Conservation (phyloP, 1,140 invertebrate species). For the Watersipora subatra region DNA sequence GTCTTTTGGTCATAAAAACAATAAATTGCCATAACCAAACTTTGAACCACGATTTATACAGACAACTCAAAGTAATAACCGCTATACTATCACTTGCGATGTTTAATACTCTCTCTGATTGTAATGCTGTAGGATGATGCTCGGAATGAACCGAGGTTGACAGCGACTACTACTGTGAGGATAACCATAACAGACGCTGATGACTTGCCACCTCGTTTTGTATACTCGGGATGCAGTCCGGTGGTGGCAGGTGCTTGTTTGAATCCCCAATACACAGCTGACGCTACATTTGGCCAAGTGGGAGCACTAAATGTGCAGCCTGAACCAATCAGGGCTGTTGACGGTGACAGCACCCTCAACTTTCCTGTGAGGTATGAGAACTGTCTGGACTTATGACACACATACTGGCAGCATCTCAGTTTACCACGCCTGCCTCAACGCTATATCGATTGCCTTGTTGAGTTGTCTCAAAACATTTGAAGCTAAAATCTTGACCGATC, state of each 20-base stretch:
- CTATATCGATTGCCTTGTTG: too few species aligned
- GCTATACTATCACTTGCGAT: too few species aligned
- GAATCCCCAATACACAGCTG: background rate
- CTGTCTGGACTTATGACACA: too few species aligned
- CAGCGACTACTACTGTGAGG: background rate
- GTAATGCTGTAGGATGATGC: background rate
- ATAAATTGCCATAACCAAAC: too few species aligned
- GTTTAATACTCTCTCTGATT: too few species aligned
- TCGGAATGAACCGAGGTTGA: background rate
- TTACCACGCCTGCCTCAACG: too few species aligned
- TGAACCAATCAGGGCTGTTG: background rate
- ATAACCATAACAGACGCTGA: background rate
- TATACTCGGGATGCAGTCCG: background rate
- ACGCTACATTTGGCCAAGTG: background rate
- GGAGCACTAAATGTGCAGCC: background rate
- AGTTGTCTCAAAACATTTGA: too few species aligned
- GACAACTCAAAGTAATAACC: too few species aligned
- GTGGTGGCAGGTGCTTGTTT: background rate
- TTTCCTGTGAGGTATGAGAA: background rate
- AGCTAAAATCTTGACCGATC: too few species aligned
- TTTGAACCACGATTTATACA: too few species aligned
- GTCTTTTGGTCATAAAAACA: too few species aligned
- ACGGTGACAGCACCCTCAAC: background rate
- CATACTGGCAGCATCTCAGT: too few species aligned
- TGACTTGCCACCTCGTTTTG: background rate